Evolutionary conservation across 2,797 vertebrate genomes (phyloP).

Genomic region (Myotis pilosus): DNA sequence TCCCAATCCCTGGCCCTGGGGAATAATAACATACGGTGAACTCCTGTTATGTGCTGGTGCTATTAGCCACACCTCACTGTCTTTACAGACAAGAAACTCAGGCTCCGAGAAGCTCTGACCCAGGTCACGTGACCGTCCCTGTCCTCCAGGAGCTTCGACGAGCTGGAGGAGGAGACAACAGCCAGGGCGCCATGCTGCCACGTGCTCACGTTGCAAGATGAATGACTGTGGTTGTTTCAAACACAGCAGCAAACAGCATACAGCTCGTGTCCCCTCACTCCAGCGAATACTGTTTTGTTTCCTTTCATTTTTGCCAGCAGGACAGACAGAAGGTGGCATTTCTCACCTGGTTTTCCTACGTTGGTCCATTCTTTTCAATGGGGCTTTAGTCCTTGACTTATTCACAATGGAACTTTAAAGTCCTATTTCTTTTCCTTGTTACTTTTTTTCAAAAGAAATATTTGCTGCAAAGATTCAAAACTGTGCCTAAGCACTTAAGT

Average conservation of each 20-base stretch:
- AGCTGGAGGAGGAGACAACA: no score
- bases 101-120: background rate
- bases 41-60: background rate
- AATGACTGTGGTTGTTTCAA: background rate
- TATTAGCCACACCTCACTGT: background rate
- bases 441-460: background rate
- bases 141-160: background rate
- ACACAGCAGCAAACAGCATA: background rate
- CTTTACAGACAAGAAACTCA: background rate
- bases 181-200: background rate
- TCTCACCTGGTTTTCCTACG: background rate
- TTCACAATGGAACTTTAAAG: background rate
- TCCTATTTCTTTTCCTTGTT: background rate
- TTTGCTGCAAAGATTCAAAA: background rate
- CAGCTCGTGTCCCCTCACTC: background rate
- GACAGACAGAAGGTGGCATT: background rate
- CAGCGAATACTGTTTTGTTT: background rate
- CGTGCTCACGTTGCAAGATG: background rate
- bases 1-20: background rate
- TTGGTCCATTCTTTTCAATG: background rate
- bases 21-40: accelerated
- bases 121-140: background rate
- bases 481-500: background rate
- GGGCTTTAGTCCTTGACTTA: background rate
- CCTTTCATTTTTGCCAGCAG: background rate